Conservation (phyloP, 2,113 vertebrate species). For the Lasiurus borealis region DNA sequence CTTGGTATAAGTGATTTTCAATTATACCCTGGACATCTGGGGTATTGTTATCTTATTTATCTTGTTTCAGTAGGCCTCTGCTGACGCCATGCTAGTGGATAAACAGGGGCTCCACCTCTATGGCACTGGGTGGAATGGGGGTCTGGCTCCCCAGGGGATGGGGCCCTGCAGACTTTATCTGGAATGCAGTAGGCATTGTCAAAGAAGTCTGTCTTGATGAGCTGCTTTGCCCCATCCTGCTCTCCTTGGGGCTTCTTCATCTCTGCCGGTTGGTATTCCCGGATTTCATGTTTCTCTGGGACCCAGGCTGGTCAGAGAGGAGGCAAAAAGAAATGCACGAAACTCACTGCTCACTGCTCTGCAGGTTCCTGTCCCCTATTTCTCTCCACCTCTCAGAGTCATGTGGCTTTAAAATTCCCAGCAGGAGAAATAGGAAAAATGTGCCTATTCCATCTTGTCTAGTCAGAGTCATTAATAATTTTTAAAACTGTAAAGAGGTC, state of each 20-base stretch:
- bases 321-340: background rate
- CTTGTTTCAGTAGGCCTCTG: background rate
- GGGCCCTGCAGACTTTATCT: background rate
- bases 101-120: background rate
- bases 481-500: background rate
- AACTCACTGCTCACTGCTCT: too few species aligned
- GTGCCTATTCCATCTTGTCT: background rate
- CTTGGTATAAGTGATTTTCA: background rate
- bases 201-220: too few species aligned
- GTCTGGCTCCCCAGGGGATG: background rate
- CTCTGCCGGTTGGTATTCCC: background rate
- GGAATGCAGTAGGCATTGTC: background rate
- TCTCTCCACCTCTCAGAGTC: background rate
- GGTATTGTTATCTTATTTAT: background rate
- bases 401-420: rapidly evolving
- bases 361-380: background rate
- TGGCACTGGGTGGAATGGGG: background rate
- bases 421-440: background rate
- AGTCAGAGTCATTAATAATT: background rate
- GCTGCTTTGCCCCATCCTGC: background rate
- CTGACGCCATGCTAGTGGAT: background rate
- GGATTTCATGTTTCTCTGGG: background rate
- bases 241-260: background rate
- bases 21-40: background rate
- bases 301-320: background rate